Base-by-base conservation (phyloP, 2,797 vertebrate genomes). In the Anguilla anguilla region DNA sequence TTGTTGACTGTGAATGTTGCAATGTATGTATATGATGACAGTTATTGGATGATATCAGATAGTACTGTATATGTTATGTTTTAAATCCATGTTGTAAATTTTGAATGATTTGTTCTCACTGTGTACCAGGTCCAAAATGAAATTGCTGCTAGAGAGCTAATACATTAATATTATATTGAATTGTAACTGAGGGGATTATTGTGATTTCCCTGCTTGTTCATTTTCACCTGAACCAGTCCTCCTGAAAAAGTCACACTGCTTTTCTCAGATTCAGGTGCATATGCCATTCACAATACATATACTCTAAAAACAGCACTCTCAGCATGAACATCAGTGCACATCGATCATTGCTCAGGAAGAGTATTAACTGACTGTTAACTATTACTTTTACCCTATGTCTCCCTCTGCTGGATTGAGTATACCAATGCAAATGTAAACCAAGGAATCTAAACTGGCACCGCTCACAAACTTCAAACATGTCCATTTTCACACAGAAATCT, bases 381-480 rank as follows among this genome's bases (percentile, higher is more conserved):
- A 46, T 15, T 3, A 82, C n/a, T 59, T 22, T 64, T 39, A 19
- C 15, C 31, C 39, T 85, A 31, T 85, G 84, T 22, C 55, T 39
- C 84, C 35, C 57, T 85, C 84, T 64, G 39, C 55, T 64, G 84
- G 55, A 59, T 19, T 59, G 19, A 59, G 53, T 43, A 19, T 85
- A 13, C 35, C 2, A 61, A 61, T 39, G 35, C 59, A 84, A 64
- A 35, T 46, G 5, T 85, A 6, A 85, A 25, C 57, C 19, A 49
- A 51, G 43, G 46, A 22, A 49, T 82, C 79, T 35, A 25, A 49
- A 82, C 79, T 67, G n/a, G 22, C 22, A 28, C 22, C 10, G 64
- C 64, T 67, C 25, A n/a, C 43, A 51, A 31, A 82, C 22, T 82
- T 49, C 43, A 77, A 13, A 43, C 55, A 57, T 25, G 51, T 25